Percentiles rank a stretch among this genome's conserved stretches.
Evolutionary conservation across 2,888 invertebrate species (phyloP).

Genomic region (Junonia oenone): DNA sequence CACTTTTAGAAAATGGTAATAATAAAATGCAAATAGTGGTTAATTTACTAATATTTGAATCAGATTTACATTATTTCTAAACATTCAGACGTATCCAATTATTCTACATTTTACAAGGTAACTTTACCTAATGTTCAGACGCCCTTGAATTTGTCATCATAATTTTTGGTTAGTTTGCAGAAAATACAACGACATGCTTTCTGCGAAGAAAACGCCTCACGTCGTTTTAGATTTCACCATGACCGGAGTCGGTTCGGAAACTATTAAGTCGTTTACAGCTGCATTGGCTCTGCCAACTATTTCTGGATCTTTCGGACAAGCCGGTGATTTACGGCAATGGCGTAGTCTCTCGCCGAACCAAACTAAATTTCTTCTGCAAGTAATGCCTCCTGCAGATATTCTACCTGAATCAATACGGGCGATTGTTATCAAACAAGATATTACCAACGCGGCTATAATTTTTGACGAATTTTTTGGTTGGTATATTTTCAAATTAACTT

Average conservation of each 20-base stretch:
- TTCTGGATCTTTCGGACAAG: constrained; percentile 91
- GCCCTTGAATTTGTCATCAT: background rate
- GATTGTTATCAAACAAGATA: constrained; percentile 89
- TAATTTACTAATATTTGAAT: too few relatives aligned
- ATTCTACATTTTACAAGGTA: background rate
- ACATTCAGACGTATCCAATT: too few relatives aligned
- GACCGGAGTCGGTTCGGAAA: constrained; percentile 89
- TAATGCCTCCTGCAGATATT: constrained; percentile 91
- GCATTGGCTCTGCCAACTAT: constrained; percentile 90
- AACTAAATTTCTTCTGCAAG: constrained; percentile 87
- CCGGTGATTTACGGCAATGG: constrained; percentile 91
- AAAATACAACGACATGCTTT: constrained; percentile 83
- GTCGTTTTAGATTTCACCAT: constrained; percentile 90
- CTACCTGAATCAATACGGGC: constrained; percentile 91
- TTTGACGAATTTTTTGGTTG: constrained; percentile 92
- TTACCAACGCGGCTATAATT: constrained; percentile 94
- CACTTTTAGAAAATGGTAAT: constrained; percentile 84
- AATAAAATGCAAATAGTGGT: background rate
- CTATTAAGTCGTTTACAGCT: constrained; percentile 90
- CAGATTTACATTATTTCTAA: too few relatives aligned
- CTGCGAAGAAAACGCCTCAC: constrained; percentile 84
- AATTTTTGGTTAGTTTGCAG: constrained; percentile 81
- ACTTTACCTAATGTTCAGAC: background rate
- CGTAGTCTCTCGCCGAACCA: constrained; percentile 84
- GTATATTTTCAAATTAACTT: constrained; percentile 30